Evolutionary conservation across 2,113 vertebrate genomes (phyloP), one percentile per base, ranked within the genome.

Genomic region (Triplophysa siluroides): DNA sequence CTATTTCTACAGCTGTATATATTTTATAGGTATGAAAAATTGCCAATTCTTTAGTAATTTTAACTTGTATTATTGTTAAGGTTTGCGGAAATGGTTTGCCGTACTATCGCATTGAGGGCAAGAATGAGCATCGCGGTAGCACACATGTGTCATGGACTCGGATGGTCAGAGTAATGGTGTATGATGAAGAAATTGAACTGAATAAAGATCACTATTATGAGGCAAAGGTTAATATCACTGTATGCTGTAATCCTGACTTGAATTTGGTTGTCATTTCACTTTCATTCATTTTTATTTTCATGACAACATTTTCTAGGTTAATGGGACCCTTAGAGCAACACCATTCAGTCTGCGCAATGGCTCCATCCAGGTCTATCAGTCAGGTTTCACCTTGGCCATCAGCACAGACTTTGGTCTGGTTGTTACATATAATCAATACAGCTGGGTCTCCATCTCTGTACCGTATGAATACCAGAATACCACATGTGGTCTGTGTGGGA

Each of bases 401-500:
- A 89, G 83, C 41, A 86, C 87, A 18, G 83, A 87, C 10, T 88
- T 91, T 64, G 89, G 91, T 3, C 71, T 93, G 18, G 1, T 81
- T 2, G 87, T 92, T 14, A 88, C 87, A 3, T 92, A 89, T 33
- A 89, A 91, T 24, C 33, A 78, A 0, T 18, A 45, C 1, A n/a
- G 23, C 38, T 69, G 86, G 21, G 90, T 88, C 21, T 84, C 23
- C 4, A 85, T 92, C 61, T 78, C 62, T 2, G 8, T 91, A 19
- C 82, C 90, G 0, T 83, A 78, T n/a, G 71, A 73, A 0, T 91
- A 90, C 16, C 83, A 79, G 1, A 86, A 90, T 26, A 4, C 41
- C 16, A 89, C 89, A 23, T 88, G 90, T 29, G 91, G 89, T 14
- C 85, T 93, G 3, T 92, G 91, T 66, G 91, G 90, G 63, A 66